Conservation (phyloP, 2,113 vertebrate species). For the Gavialis gangeticus region DNA sequence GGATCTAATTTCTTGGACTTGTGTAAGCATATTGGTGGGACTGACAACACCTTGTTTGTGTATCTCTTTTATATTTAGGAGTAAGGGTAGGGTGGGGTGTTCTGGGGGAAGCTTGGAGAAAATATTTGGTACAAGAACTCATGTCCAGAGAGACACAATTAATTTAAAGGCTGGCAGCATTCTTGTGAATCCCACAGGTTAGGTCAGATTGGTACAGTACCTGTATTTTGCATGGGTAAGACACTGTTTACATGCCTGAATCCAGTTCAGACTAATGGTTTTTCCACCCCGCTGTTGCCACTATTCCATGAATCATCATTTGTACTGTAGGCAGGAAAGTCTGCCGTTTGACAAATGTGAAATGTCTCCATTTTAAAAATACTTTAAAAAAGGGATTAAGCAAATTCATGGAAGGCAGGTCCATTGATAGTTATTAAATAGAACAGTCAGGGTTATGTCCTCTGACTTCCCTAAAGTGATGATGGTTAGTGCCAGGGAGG, state of each 20-base stretch:
- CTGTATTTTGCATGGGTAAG: accelerated
- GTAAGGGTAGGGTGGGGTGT: background rate
- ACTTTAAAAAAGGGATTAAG: too few species aligned
- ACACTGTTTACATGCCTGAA: background rate
- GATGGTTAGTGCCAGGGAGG: too few species aligned
- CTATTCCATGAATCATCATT: background rate
- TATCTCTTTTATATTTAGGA: background rate
- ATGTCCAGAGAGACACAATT: background rate
- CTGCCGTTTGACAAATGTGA: background rate
- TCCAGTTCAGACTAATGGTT: background rate
- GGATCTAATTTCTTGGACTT: background rate
- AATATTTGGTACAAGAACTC: background rate
- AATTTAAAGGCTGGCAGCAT: background rate
- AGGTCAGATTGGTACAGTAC: accelerated
- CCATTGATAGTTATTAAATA: too few species aligned
- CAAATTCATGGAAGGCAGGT: too few species aligned
- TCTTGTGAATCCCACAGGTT: background rate
- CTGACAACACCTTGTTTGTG: background rate
- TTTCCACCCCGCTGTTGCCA: background rate
- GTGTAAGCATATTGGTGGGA: background rate
- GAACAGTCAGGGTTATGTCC: too few species aligned
- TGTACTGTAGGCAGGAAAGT: background rate
- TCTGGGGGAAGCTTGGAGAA: background rate
- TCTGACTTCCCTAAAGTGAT: too few species aligned
- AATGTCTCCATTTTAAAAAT: background rate